Base-by-base conservation (phyloP, 2,113 vertebrate genomes). In the Muntiacus muntjak region DNA sequence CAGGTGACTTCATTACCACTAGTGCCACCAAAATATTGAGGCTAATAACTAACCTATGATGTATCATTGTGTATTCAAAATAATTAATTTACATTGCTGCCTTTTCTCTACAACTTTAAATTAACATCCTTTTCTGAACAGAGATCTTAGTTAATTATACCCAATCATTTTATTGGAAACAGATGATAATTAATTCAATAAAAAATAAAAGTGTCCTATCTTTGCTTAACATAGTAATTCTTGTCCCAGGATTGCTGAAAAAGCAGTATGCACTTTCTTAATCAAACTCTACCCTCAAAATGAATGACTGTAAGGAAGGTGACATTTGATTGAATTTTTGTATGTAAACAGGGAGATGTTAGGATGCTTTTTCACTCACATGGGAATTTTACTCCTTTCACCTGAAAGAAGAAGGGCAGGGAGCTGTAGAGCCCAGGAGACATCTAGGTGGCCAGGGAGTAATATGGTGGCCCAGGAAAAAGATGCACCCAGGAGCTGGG, bases 91-190 rank as follows among this genome's bases (percentile, higher is more conserved):
- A 43, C 7, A 71, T 74, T 58, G 21, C 33, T 84, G 10, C 26
- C 79, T 47, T 88, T 89, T 93, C 54, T 96, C 58, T 64, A 26
- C 62, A 90, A 91, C 62, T 97, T 89, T 36, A 92, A 87, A 54
- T 57, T 40, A 74, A 13, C 50, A 84, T 74, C 13, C 9, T 90
- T 89, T 92, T 71, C 74, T 50, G n/a, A 90, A 90, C 12, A 89
- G 33, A 74, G 5, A 15, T 64, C 12, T 90, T 92, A 74, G 33
- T 19, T 96, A 74, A 90, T 79, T 25, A 40, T 15, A 54, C 26
- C 21, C 23, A 23, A 88, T 76, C 30, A 45, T 82, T 87, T 97
- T 82, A 55, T 7, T 91, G 54, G 23, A 17, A 86, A 95, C 1
- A 60, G 36, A 10, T 3, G 1, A 93, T 55, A 95, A 87, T 21